Base-by-base conservation (phyloP, 2,888 invertebrate genomes). In the Synanthedon formicaeformis region DNA sequence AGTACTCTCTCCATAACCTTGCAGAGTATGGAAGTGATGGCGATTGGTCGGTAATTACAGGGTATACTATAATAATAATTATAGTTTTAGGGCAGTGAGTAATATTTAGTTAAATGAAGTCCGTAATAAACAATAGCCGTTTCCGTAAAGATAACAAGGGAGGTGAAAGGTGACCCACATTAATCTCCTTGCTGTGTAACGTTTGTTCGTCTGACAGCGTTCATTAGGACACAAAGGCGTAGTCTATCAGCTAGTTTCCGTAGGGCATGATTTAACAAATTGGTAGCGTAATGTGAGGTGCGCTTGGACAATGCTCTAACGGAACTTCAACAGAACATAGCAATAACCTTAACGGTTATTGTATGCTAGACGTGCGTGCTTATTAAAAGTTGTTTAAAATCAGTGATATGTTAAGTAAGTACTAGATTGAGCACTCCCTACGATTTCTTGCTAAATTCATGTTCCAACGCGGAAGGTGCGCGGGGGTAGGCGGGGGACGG, bases 151-250 rank as follows among this genome's bases (percentile, higher is more conserved):
- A 80, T 77, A 78, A 73, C 75, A 70, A 72, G 63, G 71, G 59
- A 59, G 73, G 72, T 70, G 71, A 73, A 77, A 75, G 77, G 74
- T 72, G 67, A 67, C 67, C 65, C 62, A 71, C 77, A 79, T 81
- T 78, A 81, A 81, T 81, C 74, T 77, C 67, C 53, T 57, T 60
- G 62, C 58, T 66, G 65, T 63, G 65, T 67, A 68, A 68, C 75
- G 78, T 78, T 80, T 77, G 81, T 79, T 74, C 71, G 61, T 69
- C 78, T 75, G 81, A 82, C 82, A 81, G 75, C 71, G 69, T 81
- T 82, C 82, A 84, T 84, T 81, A 81, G 67, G 67, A 64, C 72
- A 82, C 81, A 82, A 83, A 77, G 69, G 83, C 73, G 64, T 66
- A 69, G 76, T 77, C 81, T 80, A 81, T 80, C 80, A 73, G 75